phyloP scores from a whole-genome alignment of 2,888 invertebrate genomes.

The Spisula subtruncata region DNA sequence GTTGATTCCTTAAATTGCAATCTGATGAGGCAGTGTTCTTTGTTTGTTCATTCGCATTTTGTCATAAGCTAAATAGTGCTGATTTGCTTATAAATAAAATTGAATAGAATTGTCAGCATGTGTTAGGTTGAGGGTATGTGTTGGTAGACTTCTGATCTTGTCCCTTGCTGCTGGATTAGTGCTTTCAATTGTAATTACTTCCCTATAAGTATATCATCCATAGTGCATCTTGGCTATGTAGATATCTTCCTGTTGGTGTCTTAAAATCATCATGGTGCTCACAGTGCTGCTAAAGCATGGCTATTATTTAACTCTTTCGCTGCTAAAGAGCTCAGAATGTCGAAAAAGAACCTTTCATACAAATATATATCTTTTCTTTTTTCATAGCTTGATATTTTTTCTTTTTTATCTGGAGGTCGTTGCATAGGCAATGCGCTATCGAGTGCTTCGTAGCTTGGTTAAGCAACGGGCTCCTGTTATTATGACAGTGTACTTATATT shows the following conservation, averaged over 20 bases:
- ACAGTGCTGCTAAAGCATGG: background rate
- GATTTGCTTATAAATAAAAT: too few relatives aligned
- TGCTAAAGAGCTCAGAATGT: background rate
- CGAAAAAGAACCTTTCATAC: background rate
- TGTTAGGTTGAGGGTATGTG: conserved; percentile 15
- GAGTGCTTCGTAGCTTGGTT: too few relatives aligned
- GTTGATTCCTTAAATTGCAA: too few relatives aligned
- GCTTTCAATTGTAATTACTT: background rate
- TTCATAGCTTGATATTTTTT: background rate
- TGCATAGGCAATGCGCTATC: too few relatives aligned
- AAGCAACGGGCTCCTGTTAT: too few relatives aligned
- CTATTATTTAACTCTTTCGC: background rate
- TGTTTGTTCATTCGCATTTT: too few relatives aligned
- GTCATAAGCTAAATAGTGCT: too few relatives aligned
- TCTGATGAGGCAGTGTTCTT: too few relatives aligned
- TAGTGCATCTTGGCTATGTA: background rate
- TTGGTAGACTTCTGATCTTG: background rate
- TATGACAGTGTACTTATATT: background rate
- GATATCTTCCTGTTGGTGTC: background rate
- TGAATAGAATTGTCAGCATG: too few relatives aligned
- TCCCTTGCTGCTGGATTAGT: background rate
- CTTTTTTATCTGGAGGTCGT: background rate
- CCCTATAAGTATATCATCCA: background rate
- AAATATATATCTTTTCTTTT: background rate
- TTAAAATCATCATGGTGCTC: background rate